These are phyloP conservation scores for Leptura quadrifasciata DNA, from an alignment of 2,888 invertebrate genomes.

Conservation along the genomic window DNA sequence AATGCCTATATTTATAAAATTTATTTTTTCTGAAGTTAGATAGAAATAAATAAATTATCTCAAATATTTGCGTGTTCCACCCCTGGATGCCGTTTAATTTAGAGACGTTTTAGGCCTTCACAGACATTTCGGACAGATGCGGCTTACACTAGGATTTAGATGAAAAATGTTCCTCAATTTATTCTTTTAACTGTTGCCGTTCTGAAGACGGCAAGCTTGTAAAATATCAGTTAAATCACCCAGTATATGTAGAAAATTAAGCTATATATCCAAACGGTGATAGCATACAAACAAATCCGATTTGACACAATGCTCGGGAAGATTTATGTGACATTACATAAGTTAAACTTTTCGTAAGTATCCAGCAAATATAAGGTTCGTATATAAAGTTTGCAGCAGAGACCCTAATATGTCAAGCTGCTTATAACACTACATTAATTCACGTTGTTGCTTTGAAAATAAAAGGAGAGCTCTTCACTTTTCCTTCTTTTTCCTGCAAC, in stretches of 20 bases:
- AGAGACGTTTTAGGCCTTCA: constrained; percentile 4
- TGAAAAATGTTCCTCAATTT: constrained; percentile 19
- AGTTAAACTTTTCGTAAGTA: constrained; percentile 57
- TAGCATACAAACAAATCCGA: constrained; percentile 42
- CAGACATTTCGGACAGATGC: not conserved
- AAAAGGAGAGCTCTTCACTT: constrained; percentile 39
- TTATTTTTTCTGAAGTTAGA: no score
- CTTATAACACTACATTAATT: constrained; percentile 57
- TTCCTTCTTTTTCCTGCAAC: constrained; percentile 45
- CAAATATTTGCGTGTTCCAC: not conserved
- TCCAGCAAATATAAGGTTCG: constrained; percentile 52
- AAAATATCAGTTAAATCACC: constrained; percentile 24
- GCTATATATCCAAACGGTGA: constrained; percentile 26
- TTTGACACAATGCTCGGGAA: constrained; percentile 47
- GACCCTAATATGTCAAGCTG: constrained; percentile 57
- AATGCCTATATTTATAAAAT: no score
- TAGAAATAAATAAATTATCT: not conserved
- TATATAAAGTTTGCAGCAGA: constrained; percentile 53
- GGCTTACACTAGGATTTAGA: not conserved
- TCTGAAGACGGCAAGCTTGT: constrained; percentile 14
- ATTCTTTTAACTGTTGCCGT: constrained; percentile 1
- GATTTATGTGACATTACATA: constrained; percentile 54
- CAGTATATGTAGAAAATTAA: constrained; percentile 24
- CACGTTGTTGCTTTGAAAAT: constrained; percentile 51
- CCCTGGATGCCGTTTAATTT: not conserved